A percentile compares a stretch with the other conserved stretches of the same genome.
phyloP scores from a whole-genome alignment of 2,888 invertebrate species.

The Gnatocerus cornutus region DNA sequence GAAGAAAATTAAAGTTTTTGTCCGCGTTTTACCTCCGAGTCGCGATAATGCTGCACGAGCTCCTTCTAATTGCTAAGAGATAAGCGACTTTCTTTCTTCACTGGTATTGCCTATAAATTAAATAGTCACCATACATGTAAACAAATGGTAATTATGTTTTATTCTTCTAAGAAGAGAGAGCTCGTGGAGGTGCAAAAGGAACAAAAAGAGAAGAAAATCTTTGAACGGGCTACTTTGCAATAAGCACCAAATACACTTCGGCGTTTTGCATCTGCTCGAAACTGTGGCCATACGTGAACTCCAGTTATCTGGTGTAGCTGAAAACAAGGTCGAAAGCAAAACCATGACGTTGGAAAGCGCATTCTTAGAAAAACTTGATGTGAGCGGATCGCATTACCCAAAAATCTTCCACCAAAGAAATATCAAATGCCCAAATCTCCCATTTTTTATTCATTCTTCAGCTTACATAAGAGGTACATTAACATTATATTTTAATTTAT shows the following conservation, averaged over 20 bases:
- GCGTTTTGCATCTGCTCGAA: too few species aligned
- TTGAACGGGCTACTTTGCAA: too few species aligned
- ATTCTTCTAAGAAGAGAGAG: too few species aligned
- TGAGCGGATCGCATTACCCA: neutral
- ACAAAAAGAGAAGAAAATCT: too few species aligned
- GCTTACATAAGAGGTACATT: neutral
- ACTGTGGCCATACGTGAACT: too few species aligned
- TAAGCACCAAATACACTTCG: too few species aligned
- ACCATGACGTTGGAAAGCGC: slow-evolving; percentile 2
- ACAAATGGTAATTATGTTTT: too few species aligned
- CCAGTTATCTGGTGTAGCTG: neutral
- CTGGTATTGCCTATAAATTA: neutral
- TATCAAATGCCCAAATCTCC: neutral
- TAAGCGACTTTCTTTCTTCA: too few species aligned
- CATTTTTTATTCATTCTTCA: neutral
- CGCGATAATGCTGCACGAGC: neutral
- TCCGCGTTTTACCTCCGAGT: neutral
- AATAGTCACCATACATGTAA: too few species aligned
- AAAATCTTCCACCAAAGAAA: neutral
- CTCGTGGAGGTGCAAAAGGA: too few species aligned
- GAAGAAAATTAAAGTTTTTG: slow-evolving; percentile 14
- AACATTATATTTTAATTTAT: slow-evolving; percentile 4
- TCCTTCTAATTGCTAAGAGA: neutral
- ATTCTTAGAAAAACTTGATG: slow-evolving; percentile 2
- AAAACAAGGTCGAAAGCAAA: neutral